Conservation (phyloP, 2,797 vertebrate genomes). For the Mormyrops boulengeri region DNA sequence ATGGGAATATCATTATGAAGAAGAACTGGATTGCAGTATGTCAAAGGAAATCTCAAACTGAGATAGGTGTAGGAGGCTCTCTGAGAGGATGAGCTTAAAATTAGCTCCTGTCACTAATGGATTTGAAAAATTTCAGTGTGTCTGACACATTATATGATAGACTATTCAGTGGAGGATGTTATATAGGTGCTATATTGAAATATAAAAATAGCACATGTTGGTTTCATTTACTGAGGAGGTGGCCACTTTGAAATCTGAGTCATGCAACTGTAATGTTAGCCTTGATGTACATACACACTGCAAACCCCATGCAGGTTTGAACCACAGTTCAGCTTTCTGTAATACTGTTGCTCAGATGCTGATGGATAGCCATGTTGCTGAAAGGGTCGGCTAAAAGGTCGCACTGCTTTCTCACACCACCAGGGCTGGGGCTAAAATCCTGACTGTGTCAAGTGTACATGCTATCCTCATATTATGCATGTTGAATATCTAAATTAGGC, state of each 20-base stretch:
- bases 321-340: background rate
- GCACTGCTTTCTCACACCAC: background rate
- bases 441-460: background rate
- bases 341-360: background rate
- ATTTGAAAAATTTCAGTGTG: background rate
- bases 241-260: background rate
- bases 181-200: background rate
- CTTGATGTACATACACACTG: background rate
- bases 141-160: background rate
- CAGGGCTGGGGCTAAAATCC: background rate
- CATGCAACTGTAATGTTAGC: background rate
- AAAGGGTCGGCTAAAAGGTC: background rate
- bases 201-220: background rate
- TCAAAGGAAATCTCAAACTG: slow-evolving; percentile 11
- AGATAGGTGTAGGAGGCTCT: slow-evolving; percentile 19
- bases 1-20: background rate
- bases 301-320: background rate
- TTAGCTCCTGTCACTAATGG: slow-evolving; percentile 6
- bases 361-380: background rate
- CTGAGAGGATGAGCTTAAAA: background rate
- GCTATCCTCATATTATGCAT: background rate
- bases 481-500: background rate
- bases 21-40: slow-evolving; percentile 12
- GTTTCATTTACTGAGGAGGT: background rate
- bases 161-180: background rate